phyloP scores from a whole-genome alignment of 2,113 vertebrate species.

The Aix galericulata region DNA sequence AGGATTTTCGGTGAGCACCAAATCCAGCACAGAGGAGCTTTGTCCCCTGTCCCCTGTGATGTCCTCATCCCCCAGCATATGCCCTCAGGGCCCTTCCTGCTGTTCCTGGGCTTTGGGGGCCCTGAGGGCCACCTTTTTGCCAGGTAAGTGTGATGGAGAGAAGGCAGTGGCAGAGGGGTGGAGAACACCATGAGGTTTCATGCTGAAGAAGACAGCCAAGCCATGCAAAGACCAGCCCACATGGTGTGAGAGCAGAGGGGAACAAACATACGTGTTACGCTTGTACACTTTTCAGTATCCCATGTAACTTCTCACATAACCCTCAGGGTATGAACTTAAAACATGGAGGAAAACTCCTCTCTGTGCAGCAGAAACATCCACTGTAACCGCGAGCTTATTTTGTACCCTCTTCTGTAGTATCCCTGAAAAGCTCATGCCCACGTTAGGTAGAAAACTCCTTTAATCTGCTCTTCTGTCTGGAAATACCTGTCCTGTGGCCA shows the following conservation, averaged over 20 bases:
- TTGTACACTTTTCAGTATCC: not conserved
- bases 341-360: not conserved
- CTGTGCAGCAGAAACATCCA: accelerated
- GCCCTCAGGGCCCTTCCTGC: not conserved
- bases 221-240: not conserved
- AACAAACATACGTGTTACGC: accelerated
- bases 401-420: not conserved
- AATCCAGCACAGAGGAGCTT: not conserved
- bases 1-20: not conserved
- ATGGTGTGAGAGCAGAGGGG: not conserved
- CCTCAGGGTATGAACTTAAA: not conserved
- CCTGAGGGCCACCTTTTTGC: accelerated
- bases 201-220: not conserved
- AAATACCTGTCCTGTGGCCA: not conserved
- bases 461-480: not conserved
- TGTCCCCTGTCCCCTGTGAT: not conserved
- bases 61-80: not conserved
- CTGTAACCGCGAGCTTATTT: not conserved
- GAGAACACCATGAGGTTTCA: not conserved
- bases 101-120: not conserved
- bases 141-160: not conserved
- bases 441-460: not conserved
- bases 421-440: accelerated
- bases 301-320: not conserved
- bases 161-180: accelerated